Conservation (phyloP, 2,797 vertebrate genomes). For the Sebastes taczanowskii region DNA sequence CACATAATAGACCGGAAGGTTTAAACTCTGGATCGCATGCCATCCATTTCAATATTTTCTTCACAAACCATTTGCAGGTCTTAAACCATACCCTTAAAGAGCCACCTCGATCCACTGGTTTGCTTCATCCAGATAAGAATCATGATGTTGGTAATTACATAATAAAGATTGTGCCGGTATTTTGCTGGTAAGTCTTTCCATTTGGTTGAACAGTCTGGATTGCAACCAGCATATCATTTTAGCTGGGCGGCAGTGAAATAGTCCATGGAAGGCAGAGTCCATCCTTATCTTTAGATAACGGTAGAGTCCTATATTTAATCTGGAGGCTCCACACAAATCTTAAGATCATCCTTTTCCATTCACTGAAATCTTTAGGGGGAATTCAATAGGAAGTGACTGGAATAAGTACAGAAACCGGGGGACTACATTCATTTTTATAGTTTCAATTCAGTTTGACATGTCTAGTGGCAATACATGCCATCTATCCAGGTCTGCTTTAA, state of each 20-base stretch:
- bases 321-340: neutral
- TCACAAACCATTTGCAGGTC: neutral
- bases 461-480: neutral
- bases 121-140: too few species aligned
- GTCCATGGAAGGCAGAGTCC: too few species aligned
- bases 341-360: neutral
- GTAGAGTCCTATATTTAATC: neutral
- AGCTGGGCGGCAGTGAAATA: too few species aligned
- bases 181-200: too few species aligned
- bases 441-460: neutral
- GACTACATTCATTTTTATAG: neutral
- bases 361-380: neutral
- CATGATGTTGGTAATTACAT: too few species aligned
- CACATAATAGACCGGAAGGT: neutral
- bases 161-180: too few species aligned
- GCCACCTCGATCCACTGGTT: too few species aligned
- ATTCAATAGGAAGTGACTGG: neutral
- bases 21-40: neutral
- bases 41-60: neutral
- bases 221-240: too few species aligned
- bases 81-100: too few species aligned
- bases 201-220: too few species aligned
- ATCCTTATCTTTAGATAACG: neutral
- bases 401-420: neutral
- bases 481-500: neutral